Base-by-base conservation (phyloP, 2,113 vertebrate genomes). In the Sciurus niger region DNA sequence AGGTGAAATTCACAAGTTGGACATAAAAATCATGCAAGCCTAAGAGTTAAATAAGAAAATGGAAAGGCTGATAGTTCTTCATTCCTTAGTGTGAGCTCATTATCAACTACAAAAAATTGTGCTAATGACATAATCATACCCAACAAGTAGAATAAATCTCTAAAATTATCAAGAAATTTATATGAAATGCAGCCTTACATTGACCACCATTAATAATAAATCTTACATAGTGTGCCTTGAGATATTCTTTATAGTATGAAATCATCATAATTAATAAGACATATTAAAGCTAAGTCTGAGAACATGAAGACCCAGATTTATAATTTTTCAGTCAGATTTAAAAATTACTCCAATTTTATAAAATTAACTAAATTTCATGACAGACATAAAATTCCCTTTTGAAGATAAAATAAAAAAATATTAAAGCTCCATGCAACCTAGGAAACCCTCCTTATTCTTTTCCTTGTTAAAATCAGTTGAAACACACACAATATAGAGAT, bases 321-420 rank as follows among this genome's bases (percentile, higher is more conserved):
- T 51, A 65, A 79, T 60, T 79, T 84, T 88, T 93, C 32, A 88
- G 8, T n/a, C 70, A 67, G 67, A 46, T 84, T 88, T 84, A 84
- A 95, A 89, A 79, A 4, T 51, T 16, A 79, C 40, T 60, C 91
- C 37, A 53, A 76, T 78, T 87, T 96, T 78, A 88, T 8, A 74
- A 68, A 20, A 68, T 80, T 65, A 82, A 63, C n/a, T 88, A 43
- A 88, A 63, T 78, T 88, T 55, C 43, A 89, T 46, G 10, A 72
- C 32, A 89, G 24, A 84, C 14, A 53, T 67, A 85, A 89, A 65
- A 63, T 84, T 7, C 2, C 18, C 51, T 92, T 87, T 70, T 34
- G 63, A 70, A 77, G 58, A 8, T 87, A 2, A 60, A 40, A 40
- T 40, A 28, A 82, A 60, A 58, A 58, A 40, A 4, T 28, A 28